Evolutionary conservation across 1,140 invertebrate species (phyloP), one percentile per base, ranked within the genome.

Genomic region (Calephelis nemesis): DNA sequence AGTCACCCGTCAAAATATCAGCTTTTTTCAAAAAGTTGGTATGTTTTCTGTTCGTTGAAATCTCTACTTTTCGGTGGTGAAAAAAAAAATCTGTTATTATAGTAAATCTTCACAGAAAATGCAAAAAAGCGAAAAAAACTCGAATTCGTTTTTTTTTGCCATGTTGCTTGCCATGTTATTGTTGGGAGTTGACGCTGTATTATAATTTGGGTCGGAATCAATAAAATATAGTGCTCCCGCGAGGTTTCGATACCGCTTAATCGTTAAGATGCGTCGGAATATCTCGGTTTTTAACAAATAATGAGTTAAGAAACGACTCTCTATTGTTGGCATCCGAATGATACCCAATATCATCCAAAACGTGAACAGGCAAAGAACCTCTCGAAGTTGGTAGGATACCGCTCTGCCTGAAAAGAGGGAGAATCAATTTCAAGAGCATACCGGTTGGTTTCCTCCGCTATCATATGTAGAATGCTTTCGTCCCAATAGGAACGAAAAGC

Each of bases 321-420:
- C 4, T 11, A 50, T 50, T 10, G 12, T 49, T 49, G 48, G 48
- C 48, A n/a, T n/a, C n/a, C n/a, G n/a, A n/a, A n/a, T n/a, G n/a
- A n/a, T n/a, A n/a, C n/a, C n/a, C n/a, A n/a, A 49, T n/a, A 49
- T 49, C 48, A 49, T 49, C 48, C 48, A 49, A 10, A 49, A 49
- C 48, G n/a, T n/a, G 9, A 49, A 49, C 11, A 49, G n/a, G n/a
- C n/a, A 49, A 3, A 49, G 9, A 49, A 49, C 9, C 9, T 49
- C 48, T 6, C 13, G 48, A 5, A 4, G 9, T 49, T 49, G 9
- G 48, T 49, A 11, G 48, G 48, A 4, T 10, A 49, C 48, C 48
- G 13, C 0, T 3, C 48, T 10, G 48, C 8, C 48, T 13, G 48
- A 10, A 49, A 49, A 49, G 48, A 1, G 48, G n/a, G 7, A 49